Evolutionary conservation across 2,888 invertebrate species (phyloP).

Genomic region (Oxytorus armatus): DNA sequence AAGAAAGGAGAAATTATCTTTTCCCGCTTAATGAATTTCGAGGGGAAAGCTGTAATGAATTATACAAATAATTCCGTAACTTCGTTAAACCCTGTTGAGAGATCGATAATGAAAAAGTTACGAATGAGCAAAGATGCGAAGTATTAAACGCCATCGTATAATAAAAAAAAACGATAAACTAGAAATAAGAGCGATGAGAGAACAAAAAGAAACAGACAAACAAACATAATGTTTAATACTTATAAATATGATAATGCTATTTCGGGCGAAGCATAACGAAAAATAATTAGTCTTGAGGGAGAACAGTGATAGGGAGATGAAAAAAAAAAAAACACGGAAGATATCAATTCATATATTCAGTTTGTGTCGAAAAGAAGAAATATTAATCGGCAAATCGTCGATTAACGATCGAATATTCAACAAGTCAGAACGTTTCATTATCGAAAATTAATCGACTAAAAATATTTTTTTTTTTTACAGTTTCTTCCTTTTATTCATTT

Average conservation of each 20-base stretch:
- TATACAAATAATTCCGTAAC: no score
- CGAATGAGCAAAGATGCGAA: slow-evolving; percentile 8
- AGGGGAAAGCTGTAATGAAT: no score
- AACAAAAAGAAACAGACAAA: slow-evolving; percentile 41
- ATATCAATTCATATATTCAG: slow-evolving; percentile 34
- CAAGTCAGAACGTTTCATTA: slow-evolving; percentile 31
- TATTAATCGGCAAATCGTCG: slow-evolving; percentile 22
- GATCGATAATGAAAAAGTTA: background rate
- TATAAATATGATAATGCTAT: slow-evolving; percentile 35
- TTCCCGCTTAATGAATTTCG: background rate
- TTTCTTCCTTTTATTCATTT: slow-evolving; percentile 22
- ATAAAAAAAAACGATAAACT: slow-evolving; percentile 56
- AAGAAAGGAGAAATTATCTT: slow-evolving; percentile 6
- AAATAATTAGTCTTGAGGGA: background rate
- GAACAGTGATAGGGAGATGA: no score
- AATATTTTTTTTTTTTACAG: slow-evolving; percentile 15
- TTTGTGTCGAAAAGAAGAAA: slow-evolving; percentile 5
- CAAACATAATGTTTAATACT: slow-evolving; percentile 40
- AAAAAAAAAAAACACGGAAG: slow-evolving; percentile 49
- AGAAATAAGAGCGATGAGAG: slow-evolving; percentile 42
- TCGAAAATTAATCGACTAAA: slow-evolving; percentile 9
- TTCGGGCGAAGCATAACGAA: slow-evolving; percentile 10
- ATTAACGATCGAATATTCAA: slow-evolving; percentile 11
- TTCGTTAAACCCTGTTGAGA: no score
- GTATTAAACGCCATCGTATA: slow-evolving; percentile 51